phyloP scores from a whole-genome alignment of 2,888 invertebrate genomes.

The Vesta saturnalis region DNA sequence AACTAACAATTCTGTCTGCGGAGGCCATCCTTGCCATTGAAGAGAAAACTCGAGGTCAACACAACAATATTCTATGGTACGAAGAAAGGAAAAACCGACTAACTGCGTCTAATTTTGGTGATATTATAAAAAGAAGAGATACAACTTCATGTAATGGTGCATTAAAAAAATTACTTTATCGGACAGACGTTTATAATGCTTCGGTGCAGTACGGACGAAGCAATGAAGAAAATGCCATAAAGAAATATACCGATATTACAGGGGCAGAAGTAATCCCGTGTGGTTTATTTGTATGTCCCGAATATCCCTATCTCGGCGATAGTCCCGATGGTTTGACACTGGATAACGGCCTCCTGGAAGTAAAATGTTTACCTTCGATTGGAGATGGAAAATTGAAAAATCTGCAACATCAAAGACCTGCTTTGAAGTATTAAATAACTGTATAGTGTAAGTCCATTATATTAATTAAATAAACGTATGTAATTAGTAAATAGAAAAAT shows the following conservation, averaged over 20 bases:
- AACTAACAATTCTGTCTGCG: no score
- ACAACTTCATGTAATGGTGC: neutral
- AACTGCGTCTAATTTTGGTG: slow-evolving; percentile 6
- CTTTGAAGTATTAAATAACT: slow-evolving; percentile 1
- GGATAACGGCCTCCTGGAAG: neutral
- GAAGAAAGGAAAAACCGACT: no score
- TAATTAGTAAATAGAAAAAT: no score
- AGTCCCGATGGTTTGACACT: no score
- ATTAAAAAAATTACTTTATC: no score
- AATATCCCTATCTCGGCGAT: neutral
- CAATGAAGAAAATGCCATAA: neutral
- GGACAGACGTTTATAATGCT: no score
- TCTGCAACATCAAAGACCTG: no score
- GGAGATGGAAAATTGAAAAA: no score
- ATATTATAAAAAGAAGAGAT: neutral
- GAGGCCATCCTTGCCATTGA: no score
- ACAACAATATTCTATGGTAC: no score
- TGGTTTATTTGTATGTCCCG: neutral
- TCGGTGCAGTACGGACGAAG: neutral
- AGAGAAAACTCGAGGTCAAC: no score
- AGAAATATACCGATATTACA: no score
- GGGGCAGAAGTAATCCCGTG: neutral
- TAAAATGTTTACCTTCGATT: slow-evolving; percentile 6
- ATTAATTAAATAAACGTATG: neutral
- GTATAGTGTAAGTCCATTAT: neutral